Conservation (phyloP, 2,797 vertebrate genomes). For the Naso thynnoides region DNA sequence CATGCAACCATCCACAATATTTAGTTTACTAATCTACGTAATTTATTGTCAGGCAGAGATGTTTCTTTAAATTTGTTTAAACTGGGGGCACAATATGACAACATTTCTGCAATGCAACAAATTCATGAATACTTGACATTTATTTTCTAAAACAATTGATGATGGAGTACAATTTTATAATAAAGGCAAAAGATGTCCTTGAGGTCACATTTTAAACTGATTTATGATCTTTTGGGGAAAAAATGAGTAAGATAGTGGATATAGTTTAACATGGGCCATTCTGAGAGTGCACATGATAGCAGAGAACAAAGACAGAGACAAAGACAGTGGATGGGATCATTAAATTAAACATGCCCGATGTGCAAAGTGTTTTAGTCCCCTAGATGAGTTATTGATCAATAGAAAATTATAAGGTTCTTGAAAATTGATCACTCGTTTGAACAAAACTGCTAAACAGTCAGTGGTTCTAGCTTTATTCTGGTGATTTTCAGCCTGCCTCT, state of each 20-base stretch:
- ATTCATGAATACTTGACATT: background rate
- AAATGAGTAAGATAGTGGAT: too few species aligned
- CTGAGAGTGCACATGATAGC: background rate
- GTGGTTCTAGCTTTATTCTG: too few species aligned
- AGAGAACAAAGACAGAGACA: background rate
- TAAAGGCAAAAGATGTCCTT: background rate
- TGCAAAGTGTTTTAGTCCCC: too few species aligned
- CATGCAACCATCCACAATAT: conserved; percentile 31
- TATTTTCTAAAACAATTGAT: background rate
- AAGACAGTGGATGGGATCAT: background rate
- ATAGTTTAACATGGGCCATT: background rate
- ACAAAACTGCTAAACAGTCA: too few species aligned
- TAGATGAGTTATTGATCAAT: too few species aligned
- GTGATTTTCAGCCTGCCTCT: too few species aligned
- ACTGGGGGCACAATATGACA: too few species aligned
- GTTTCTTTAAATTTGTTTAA: conserved; percentile 17
- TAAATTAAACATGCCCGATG: background rate
- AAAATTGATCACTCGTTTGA: too few species aligned
- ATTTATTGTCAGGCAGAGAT: conserved; percentile 40
- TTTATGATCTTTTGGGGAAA: background rate
- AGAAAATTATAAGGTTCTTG: too few species aligned
- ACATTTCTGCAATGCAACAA: too few species aligned
- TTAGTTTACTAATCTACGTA: conserved; percentile 33
- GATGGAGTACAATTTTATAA: background rate
- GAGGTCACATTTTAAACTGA: background rate